A percentile compares a stretch with the other conserved stretches of the same genome.
These are phyloP conservation scores for Desmophyllum pertusum DNA, from an alignment of 92 coral and sea anemone genomes.

Conservation along the genomic window DNA sequence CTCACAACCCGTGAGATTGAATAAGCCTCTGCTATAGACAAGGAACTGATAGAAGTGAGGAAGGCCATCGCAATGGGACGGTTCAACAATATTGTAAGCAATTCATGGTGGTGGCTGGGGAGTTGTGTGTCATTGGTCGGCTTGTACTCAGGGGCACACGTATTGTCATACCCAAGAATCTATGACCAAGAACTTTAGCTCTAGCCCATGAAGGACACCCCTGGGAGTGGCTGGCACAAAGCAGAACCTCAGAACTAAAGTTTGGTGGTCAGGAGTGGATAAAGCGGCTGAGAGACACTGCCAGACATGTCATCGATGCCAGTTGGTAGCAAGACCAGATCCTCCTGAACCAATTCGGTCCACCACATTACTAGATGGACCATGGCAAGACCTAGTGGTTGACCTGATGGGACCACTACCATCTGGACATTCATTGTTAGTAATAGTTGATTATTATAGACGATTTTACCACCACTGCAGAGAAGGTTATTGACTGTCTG, in stretches of 20 bases:
- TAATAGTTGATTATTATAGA: slow-evolving; percentile 54
- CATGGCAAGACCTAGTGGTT: slow-evolving; percentile 58
- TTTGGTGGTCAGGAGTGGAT: slow-evolving; percentile 70
- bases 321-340: slow-evolving; percentile 55
- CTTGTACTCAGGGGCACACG: slow-evolving; percentile 32
- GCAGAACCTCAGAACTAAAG: slow-evolving; percentile 62
- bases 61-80: slow-evolving; percentile 40
- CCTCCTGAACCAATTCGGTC: slow-evolving; percentile 60
- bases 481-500: slow-evolving; percentile 35
- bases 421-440: slow-evolving; percentile 59
- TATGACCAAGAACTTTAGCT: slow-evolving; percentile 13
- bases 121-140: slow-evolving; percentile 17
- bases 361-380: slow-evolving; percentile 50
- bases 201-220: slow-evolving; percentile 44
- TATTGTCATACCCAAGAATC: slow-evolving; percentile 33
- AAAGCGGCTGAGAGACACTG: slow-evolving; percentile 58
- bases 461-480: slow-evolving; percentile 52
- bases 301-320: slow-evolving; percentile 53
- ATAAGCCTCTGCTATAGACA: slow-evolving; percentile 38
- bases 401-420: slow-evolving; percentile 62
- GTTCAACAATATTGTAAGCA: slow-evolving; percentile 49
- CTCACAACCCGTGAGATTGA: slow-evolving; percentile 44
- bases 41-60: slow-evolving; percentile 45
- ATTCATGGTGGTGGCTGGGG: slow-evolving; percentile 47
- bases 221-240: slow-evolving; percentile 49